Evolutionary conservation across 2,888 invertebrate species (phyloP).

Genomic region (Polylopha cassiicola): DNA sequence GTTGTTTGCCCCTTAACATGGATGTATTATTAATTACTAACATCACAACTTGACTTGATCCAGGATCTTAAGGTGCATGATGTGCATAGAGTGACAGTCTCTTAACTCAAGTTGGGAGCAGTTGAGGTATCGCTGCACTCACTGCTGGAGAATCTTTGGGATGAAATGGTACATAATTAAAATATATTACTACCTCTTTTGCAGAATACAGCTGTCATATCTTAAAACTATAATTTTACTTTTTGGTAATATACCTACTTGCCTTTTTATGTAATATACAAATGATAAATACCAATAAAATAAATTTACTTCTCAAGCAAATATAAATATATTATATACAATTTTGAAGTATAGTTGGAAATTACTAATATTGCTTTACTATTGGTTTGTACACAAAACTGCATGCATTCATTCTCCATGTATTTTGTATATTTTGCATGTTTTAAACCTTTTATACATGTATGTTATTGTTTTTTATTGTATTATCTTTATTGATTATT

Average conservation of each 20-base stretch:
- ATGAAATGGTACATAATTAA: constrained; percentile 70
- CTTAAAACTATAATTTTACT: too few species aligned
- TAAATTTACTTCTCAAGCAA: too few species aligned
- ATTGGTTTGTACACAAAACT: neutral
- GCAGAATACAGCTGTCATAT: too few species aligned
- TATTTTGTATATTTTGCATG: neutral
- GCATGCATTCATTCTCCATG: too few species aligned
- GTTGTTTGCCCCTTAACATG: constrained; percentile 15
- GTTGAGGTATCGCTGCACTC: constrained; percentile 37
- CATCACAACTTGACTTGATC: constrained; percentile 60
- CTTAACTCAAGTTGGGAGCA: constrained; percentile 45
- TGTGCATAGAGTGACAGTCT: constrained; percentile 55
- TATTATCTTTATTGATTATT: neutral
- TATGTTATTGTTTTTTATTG: neutral
- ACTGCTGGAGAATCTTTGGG: constrained; percentile 62
- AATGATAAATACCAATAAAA: too few species aligned
- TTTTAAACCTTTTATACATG: neutral
- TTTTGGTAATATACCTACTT: too few species aligned
- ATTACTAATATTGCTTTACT: neutral
- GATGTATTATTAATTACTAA: constrained; percentile 51
- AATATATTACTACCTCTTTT: constrained; percentile 38
- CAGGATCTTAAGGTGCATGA: constrained; percentile 74
- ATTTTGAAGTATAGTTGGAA: too few species aligned
- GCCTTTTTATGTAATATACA: too few species aligned
- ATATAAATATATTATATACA: too few species aligned